phyloP scores from a whole-genome alignment of 2,113 vertebrate genomes.

The Pseudorectes ferrugineus region DNA sequence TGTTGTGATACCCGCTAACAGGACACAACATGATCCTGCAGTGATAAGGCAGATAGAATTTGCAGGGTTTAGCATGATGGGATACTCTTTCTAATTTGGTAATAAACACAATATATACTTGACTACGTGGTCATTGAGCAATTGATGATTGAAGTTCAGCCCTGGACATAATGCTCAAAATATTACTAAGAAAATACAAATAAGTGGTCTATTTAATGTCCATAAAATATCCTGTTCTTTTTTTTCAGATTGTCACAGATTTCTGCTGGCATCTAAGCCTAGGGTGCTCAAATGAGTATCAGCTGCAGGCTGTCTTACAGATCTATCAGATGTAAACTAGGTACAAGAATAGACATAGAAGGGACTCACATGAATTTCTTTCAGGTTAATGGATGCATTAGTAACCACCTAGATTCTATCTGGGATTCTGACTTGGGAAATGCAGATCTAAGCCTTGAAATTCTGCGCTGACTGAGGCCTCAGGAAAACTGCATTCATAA shows the following conservation, averaged over 20 bases:
- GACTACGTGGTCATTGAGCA: not conserved
- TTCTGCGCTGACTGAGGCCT: not conserved
- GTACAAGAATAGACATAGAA: not conserved
- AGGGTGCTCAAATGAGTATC: not conserved
- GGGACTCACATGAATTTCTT: not conserved
- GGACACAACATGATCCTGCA: constrained; percentile 1
- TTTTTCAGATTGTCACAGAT: not conserved
- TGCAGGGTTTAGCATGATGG: not conserved
- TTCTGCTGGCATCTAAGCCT: not conserved
- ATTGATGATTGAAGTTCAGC: not conserved
- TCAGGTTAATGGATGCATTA: not conserved
- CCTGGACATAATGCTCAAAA: not conserved
- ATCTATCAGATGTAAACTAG: not conserved
- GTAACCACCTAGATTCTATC: not conserved
- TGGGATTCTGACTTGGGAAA: not conserved
- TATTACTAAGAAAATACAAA: not conserved
- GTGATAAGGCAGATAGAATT: constrained; percentile 6
- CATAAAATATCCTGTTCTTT: not conserved
- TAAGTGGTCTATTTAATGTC: not conserved
- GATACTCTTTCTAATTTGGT: not conserved
- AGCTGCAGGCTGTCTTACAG: not conserved
- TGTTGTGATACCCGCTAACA: not conserved
- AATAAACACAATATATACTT: not conserved
- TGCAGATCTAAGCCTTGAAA: not conserved
- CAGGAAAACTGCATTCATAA: not conserved